Conservation (phyloP, 2,888 invertebrate genomes). For the Xylocampa areola region DNA sequence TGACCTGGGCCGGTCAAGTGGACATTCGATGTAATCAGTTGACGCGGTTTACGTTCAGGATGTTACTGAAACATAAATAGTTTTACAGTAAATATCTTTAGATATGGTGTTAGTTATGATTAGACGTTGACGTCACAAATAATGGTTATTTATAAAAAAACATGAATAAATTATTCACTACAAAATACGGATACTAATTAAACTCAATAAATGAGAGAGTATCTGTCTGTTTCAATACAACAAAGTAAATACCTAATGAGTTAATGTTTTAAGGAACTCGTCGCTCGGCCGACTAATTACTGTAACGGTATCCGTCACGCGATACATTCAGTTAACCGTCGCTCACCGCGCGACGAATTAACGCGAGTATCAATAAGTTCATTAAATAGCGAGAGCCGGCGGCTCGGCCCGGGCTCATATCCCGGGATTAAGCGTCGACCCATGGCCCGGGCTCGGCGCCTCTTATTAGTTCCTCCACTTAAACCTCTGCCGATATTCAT, state of each 20-base stretch:
- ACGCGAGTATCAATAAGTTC: constrained; percentile 34
- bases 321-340: constrained; percentile 29
- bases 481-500: constrained; percentile 42
- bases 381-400: constrained; percentile 31
- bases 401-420: constrained; percentile 31
- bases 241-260: constrained; percentile 2
- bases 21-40: neutral
- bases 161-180: too few species aligned
- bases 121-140: neutral
- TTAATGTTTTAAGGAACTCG: constrained; percentile 34
- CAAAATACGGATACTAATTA: too few species aligned
- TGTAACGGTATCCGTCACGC: constrained; percentile 12
- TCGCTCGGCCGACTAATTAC: constrained; percentile 15
- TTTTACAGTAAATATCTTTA: too few species aligned
- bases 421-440: constrained; percentile 47
- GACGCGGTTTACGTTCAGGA: constrained; percentile 1
- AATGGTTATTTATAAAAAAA: too few species aligned
- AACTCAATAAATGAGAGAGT: too few species aligned
- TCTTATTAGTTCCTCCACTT: constrained; percentile 47
- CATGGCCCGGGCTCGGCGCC: constrained; percentile 7
- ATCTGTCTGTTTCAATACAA: constrained; percentile 2
- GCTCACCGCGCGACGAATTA: constrained; percentile 23
- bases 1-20: neutral
- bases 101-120: too few species aligned
- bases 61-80: constrained; percentile 1